Evolutionary conservation across 2,113 vertebrate species (phyloP).

Genomic region (Erinaceus europaeus): DNA sequence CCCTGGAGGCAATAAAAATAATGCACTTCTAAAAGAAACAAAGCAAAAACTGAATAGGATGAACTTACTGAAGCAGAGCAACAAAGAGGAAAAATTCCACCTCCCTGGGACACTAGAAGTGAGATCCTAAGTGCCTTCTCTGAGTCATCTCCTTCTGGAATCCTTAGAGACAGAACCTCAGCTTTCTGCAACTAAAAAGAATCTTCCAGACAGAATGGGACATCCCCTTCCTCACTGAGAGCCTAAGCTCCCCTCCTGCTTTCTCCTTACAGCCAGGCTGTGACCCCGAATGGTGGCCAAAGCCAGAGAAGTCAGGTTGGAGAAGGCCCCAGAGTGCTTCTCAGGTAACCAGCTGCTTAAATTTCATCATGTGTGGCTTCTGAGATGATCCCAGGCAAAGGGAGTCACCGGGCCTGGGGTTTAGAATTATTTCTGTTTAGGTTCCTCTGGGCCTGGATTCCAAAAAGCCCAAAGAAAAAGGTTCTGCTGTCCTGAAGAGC

Average conservation of each 20-base stretch:
- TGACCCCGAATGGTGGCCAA: constrained; percentile 45
- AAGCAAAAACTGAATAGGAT: neutral
- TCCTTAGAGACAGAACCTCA: neutral
- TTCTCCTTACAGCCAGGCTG: neutral
- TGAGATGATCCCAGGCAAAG: constrained; percentile 50
- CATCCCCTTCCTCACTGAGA: neutral
- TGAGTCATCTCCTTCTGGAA: neutral
- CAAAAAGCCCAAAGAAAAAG: constrained; percentile 71
- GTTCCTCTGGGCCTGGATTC: constrained; percentile 49
- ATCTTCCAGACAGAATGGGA: neutral
- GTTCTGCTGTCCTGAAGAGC: constrained; percentile 43
- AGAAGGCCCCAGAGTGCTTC: constrained; percentile 36
- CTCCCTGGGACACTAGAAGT: neutral
- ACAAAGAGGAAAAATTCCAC: neutral
- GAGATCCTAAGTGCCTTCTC: neutral
- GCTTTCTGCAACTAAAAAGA: neutral
- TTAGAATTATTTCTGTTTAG: constrained; percentile 64
- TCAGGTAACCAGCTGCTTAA: constrained; percentile 60
- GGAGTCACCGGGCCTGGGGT: constrained; percentile 40
- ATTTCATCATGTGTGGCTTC: constrained; percentile 54
- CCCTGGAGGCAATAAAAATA: too few relatives aligned
- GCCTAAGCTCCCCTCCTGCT: neutral
- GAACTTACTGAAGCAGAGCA: neutral
- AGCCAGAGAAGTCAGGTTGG: neutral
- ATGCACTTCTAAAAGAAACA: neutral